These are phyloP conservation scores for Formica exsecta DNA, from an alignment of 1,140 invertebrate genomes.

Conservation along the genomic window DNA sequence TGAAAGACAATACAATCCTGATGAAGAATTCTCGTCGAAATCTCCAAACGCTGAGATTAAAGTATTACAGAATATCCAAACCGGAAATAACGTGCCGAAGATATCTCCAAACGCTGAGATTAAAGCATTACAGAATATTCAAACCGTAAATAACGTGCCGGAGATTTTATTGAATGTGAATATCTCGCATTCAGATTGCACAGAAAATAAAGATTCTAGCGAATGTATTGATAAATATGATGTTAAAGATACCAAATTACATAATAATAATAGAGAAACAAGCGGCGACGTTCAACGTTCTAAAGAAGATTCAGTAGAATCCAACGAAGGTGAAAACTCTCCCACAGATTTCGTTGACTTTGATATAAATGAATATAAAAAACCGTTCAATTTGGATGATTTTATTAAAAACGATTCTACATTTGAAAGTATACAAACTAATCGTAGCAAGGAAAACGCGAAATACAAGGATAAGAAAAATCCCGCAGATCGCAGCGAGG, in stretches of 20 bases:
- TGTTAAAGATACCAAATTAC: not conserved
- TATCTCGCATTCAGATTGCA: slow-evolving; percentile 8
- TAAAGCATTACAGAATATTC: not conserved
- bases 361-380: slow-evolving; percentile 75
- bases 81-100: slow-evolving; percentile 4
- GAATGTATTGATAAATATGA: slow-evolving; percentile 13
- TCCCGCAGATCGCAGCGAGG: not conserved
- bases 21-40: slow-evolving; percentile 9
- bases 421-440: slow-evolving; percentile 34
- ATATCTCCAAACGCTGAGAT: slow-evolving; percentile 13
- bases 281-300: not conserved
- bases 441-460: not conserved
- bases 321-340: slow-evolving; percentile 73
- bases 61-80: not conserved
- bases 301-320: slow-evolving; percentile 60
- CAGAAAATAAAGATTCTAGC: not conserved
- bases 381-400: slow-evolving; percentile 77
- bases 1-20: not conserved
- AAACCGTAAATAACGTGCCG: slow-evolving; percentile 1
- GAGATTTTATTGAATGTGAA: not conserved
- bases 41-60: slow-evolving; percentile 20
- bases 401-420: slow-evolving; percentile 72
- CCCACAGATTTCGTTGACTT: slow-evolving; percentile 64
- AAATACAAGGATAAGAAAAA: not conserved
- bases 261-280: slow-evolving; percentile 16